Conservation (phyloP, 2,113 vertebrate species). For the Cynocephalus volans region DNA sequence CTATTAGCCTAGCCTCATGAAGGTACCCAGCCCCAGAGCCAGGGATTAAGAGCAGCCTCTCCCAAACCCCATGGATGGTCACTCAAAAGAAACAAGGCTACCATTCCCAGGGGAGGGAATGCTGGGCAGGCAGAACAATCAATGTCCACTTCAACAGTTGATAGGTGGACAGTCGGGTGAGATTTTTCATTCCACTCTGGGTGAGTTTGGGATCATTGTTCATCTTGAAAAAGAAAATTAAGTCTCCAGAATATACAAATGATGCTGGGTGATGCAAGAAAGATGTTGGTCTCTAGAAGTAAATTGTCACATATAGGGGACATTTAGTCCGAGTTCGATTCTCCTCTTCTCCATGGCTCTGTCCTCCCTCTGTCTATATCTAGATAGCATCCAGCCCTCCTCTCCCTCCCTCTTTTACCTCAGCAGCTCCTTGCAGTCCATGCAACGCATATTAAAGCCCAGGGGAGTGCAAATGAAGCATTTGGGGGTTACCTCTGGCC, state of each 20-base stretch:
- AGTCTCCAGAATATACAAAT: conserved; percentile 20
- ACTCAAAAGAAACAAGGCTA: not conserved
- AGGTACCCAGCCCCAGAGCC: not conserved
- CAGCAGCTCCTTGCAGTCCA: not conserved
- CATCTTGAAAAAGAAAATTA: not conserved
- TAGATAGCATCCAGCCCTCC: not conserved
- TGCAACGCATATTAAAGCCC: not conserved
- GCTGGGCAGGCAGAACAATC: not conserved
- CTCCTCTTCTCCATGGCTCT: not conserved
- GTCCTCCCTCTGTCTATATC: not conserved
- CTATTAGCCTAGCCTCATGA: not conserved
- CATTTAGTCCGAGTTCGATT: not conserved
- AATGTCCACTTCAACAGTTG: not conserved
- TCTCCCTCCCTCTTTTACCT: not conserved
- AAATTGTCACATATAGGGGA: not conserved
- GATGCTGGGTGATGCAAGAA: not conserved
- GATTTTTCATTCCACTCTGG: not conserved
- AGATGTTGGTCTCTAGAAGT: not conserved
- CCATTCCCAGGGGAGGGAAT: not conserved
- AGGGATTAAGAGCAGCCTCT: not conserved
- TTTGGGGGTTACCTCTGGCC: not conserved
- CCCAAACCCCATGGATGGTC: not conserved
- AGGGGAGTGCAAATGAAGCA: not conserved
- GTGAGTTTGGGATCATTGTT: not conserved
- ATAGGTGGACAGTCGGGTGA: not conserved